These are phyloP conservation scores for Zaprionus taronus DNA, from an alignment of 1,140 invertebrate species.

Conservation along the genomic window DNA sequence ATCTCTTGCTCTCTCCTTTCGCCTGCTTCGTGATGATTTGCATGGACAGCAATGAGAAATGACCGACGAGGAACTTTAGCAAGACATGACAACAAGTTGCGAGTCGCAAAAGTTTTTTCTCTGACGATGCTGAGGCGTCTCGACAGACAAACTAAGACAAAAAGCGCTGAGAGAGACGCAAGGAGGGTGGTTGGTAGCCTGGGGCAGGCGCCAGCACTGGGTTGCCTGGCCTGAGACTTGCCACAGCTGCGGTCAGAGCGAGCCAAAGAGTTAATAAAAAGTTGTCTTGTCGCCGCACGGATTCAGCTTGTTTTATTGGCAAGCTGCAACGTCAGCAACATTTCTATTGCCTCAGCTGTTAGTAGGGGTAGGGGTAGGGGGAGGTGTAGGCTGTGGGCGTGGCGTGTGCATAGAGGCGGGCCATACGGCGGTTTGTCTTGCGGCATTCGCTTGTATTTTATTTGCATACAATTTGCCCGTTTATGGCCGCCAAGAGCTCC, in stretches of 20 bases:
- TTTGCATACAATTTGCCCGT: conserved; percentile 80
- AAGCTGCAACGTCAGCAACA: conserved; percentile 62
- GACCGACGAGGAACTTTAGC: conserved; percentile 39
- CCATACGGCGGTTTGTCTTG: conserved; percentile 48
- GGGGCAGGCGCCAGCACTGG: background rate
- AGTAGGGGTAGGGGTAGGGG: background rate
- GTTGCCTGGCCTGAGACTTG: background rate
- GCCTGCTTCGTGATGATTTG: conserved; percentile 56
- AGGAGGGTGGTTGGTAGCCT: background rate
- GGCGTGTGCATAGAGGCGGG: conserved; percentile 19
- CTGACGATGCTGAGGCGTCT: conserved; percentile 16
- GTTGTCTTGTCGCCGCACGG: conserved; percentile 56
- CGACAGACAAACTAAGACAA: background rate
- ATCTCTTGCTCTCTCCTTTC: background rate
- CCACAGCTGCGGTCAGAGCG: conserved; percentile 37
- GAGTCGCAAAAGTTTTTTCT: conserved; percentile 24
- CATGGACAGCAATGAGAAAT: conserved; percentile 54
- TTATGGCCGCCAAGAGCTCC: conserved; percentile 65
- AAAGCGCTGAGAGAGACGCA: background rate
- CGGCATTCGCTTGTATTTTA: conserved; percentile 67
- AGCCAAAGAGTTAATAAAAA: conserved; percentile 75
- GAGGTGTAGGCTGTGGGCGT: background rate
- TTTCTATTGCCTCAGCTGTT: conserved; percentile 44
- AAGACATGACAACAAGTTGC: conserved; percentile 69
- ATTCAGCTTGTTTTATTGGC: conserved; percentile 54